A percentile compares a stretch with the other conserved stretches of the same genome.
Conservation (phyloP, 2,113 vertebrate genomes). For the Protobothrops mucrosquamatus region DNA sequence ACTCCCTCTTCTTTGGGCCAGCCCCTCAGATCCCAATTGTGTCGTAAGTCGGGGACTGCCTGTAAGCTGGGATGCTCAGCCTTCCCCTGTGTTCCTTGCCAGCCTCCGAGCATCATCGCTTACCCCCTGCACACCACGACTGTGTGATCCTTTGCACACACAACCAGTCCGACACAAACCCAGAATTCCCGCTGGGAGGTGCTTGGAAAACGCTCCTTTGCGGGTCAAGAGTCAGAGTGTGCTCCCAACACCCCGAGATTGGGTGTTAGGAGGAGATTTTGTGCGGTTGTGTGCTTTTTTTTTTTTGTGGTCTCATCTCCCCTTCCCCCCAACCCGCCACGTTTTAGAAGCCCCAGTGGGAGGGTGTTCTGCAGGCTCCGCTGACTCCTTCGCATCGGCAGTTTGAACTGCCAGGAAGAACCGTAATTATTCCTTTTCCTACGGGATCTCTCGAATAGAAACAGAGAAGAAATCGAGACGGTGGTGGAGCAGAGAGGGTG, state of each 20-base stretch:
- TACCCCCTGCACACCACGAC: neutral
- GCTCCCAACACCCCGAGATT: neutral
- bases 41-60: no score
- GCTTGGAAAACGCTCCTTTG: neutral
- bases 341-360: neutral
- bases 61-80: neutral
- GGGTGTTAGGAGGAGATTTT: neutral
- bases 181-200: neutral
- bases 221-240: no score
- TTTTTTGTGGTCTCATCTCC: neutral
- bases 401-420: neutral
- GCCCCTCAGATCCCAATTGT: neutral
- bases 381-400: neutral
- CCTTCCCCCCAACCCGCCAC: no score
- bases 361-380: neutral
- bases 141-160: neutral
- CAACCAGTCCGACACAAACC: neutral
- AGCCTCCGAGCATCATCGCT: neutral
- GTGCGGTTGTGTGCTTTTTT: neutral
- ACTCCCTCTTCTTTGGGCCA: no score
- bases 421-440: neutral
- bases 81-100: rapidly evolving
- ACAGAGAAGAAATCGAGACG: neutral
- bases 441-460: neutral
- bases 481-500: neutral